Conservation (phyloP, 2,888 invertebrate species). For the Eupithecia tripunctaria region DNA sequence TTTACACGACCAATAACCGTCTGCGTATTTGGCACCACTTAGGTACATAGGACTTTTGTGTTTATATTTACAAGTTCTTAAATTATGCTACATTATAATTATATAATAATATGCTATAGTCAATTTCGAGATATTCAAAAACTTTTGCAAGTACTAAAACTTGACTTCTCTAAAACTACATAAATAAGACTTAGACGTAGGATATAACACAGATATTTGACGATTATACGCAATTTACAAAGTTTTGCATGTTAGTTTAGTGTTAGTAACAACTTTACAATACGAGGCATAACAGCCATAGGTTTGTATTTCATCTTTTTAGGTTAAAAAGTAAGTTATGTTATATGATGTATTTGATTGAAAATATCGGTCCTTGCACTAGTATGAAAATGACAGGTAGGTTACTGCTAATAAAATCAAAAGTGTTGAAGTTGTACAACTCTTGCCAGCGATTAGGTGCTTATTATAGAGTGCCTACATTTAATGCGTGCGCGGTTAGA, state of each 20-base stretch:
- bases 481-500: constrained; percentile 25
- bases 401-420: background rate
- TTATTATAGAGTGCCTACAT: background rate
- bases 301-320: background rate
- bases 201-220: constrained; percentile 53
- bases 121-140: constrained; percentile 5
- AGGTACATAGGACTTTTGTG: constrained; percentile 74
- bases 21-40: constrained; percentile 72
- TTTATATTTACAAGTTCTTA: constrained; percentile 60
- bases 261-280: constrained; percentile 34
- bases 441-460: background rate
- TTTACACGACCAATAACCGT: constrained; percentile 54
- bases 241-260: constrained; percentile 36
- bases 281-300: constrained; percentile 10
- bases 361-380: background rate
- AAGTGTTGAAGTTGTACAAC: background rate
- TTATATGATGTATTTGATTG: background rate
- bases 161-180: constrained; percentile 27
- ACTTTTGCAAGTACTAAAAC: constrained; percentile 1
- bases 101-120: no score
- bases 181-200: constrained; percentile 39
- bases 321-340: background rate
- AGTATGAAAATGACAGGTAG: background rate
- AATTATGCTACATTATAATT: constrained; percentile 12
- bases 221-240: constrained; percentile 45